A percentile compares a stretch with the other conserved stretches of the same genome.
Evolutionary conservation across 2,113 vertebrate species (phyloP).

Genomic region (Sturnira hondurensis): DNA sequence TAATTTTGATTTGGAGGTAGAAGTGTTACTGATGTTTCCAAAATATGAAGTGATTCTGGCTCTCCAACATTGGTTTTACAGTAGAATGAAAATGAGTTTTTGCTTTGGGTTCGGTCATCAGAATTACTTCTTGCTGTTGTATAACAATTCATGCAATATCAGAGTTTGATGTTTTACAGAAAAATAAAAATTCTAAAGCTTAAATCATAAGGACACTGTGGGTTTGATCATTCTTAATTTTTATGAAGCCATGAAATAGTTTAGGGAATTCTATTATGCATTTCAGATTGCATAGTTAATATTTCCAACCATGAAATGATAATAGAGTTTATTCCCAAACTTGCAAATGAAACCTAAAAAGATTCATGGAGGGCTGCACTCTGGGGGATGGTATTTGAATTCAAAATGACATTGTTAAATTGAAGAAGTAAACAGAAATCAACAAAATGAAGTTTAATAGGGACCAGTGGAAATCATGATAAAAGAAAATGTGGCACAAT

Average conservation of each 20-base stretch:
- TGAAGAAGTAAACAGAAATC: conserved; percentile 60
- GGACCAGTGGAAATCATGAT: neutral
- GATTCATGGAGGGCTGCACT: conserved; percentile 59
- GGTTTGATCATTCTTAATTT: conserved; percentile 48
- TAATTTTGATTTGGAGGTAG: neutral
- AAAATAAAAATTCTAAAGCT: conserved; percentile 46
- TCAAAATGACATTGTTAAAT: conserved; percentile 58
- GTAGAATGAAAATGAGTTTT: neutral
- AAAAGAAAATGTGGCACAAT: neutral
- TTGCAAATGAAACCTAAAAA: conserved; percentile 60
- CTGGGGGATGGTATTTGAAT: conserved; percentile 52
- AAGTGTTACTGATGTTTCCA: neutral
- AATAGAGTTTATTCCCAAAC: conserved; percentile 60
- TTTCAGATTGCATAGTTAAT: conserved; percentile 62
- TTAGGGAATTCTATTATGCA: conserved; percentile 64
- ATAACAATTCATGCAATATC: neutral
- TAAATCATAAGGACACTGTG: conserved; percentile 18
- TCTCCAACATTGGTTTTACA: neutral
- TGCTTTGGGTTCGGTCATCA: neutral
- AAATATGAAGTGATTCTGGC: neutral
- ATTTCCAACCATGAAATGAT: conserved; percentile 63
- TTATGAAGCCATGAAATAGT: conserved; percentile 47
- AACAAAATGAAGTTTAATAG: conserved; percentile 56
- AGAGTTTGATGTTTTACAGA: neutral
- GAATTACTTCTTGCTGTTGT: neutral